Conservation (phyloP, 2,113 vertebrate genomes). For the Ursus arctos region DNA sequence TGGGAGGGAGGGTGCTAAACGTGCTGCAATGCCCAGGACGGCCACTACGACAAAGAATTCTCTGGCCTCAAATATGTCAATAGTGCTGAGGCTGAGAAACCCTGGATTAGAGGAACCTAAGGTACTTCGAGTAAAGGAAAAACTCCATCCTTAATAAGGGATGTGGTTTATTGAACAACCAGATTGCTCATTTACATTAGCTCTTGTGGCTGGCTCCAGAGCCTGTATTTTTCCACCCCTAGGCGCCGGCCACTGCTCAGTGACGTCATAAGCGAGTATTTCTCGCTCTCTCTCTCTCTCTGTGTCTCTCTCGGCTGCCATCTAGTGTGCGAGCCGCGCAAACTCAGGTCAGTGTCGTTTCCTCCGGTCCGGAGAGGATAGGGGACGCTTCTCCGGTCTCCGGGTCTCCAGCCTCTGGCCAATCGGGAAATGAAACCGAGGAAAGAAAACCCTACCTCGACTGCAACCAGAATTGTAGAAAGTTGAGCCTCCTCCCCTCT, state of each 20-base stretch:
- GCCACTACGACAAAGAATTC: not conserved
- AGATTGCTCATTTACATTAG: not conserved
- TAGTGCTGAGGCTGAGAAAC: not conserved
- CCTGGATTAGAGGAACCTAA: not conserved
- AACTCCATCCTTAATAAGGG: not conserved
- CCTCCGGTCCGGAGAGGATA: not conserved
- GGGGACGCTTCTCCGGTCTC: not conserved
- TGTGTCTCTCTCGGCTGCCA: conserved; percentile 4
- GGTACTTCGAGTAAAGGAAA: not conserved
- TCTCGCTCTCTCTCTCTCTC: not conserved
- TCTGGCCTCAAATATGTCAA: not conserved
- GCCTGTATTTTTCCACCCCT: conserved; percentile 52
- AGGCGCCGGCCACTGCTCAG: not conserved
- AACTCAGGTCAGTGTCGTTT: not conserved
- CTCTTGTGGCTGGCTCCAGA: not conserved
- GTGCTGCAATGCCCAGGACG: not conserved
- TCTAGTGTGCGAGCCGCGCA: conserved; percentile 20
- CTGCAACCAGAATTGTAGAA: conserved; percentile 18
- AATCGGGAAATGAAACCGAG: not conserved
- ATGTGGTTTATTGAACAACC: not conserved
- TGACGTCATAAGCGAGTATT: not conserved
- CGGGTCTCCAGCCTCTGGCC: not conserved
- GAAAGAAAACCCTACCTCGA: not conserved
- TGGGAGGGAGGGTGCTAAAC: not conserved
- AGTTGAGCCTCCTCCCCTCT: not conserved